phyloP scores from a whole-genome alignment of 2,888 invertebrate genomes.

The Ophioninae sp. region DNA sequence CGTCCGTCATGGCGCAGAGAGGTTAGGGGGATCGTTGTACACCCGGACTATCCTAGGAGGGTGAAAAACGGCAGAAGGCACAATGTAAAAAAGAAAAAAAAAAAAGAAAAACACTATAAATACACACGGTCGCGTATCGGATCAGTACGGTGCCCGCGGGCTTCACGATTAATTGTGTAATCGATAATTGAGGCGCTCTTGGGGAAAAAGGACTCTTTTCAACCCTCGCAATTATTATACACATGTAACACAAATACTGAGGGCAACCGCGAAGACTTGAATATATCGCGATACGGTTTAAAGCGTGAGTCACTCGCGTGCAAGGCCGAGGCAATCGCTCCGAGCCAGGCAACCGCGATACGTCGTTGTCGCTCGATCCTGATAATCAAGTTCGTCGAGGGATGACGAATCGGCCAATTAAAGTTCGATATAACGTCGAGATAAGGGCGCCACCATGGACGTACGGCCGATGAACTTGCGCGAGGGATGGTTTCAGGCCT shows the following conservation, averaged over 20 bases:
- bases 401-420: conserved; percentile 81
- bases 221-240: conserved; percentile 27
- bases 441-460: conserved; percentile 71
- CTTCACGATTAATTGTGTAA: conserved; percentile 75
- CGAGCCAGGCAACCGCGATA: conserved; percentile 70
- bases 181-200: conserved; percentile 73
- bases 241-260: conserved; percentile 44
- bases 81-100: not conserved
- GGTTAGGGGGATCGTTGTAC: conserved; percentile 2
- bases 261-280: conserved; percentile 42
- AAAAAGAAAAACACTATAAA: not conserved
- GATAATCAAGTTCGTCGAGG: conserved; percentile 80
- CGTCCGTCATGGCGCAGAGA: not conserved
- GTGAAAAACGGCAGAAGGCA: conserved; percentile 31
- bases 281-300: conserved; percentile 71
- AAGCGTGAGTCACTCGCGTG: conserved; percentile 79
- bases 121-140: not conserved
- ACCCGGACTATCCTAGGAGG: conserved; percentile 29
- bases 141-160: conserved; percentile 25
- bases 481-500: conserved; percentile 41
- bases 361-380: conserved; percentile 74
- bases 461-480: conserved; percentile 65
- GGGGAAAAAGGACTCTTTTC: conserved; percentile 58
- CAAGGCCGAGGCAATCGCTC: conserved; percentile 64
- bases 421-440: conserved; percentile 78